A percentile compares a stretch with the other conserved stretches of the same genome.
Conservation (phyloP, 23 tunicate genomes). For the Aplidium turbinatum region DNA sequence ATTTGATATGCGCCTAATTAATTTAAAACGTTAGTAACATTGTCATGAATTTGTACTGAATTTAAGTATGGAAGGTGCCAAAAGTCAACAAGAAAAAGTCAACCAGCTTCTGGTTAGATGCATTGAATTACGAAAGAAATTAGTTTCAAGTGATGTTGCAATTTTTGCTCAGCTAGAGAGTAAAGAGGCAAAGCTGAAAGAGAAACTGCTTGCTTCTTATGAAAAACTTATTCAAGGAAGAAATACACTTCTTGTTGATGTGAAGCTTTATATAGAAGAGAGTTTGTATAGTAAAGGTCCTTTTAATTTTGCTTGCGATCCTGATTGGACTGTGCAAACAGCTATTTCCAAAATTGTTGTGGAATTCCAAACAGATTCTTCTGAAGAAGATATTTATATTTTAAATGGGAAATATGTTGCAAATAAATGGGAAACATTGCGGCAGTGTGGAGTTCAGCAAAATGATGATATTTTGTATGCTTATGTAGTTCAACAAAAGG, state of each 20-base stretch:
- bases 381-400: slow-evolving; percentile 18
- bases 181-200: neutral
- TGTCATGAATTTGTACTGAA: no score
- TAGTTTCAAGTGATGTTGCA: neutral
- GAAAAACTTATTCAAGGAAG: neutral
- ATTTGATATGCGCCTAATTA: no score
- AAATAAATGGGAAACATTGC: slow-evolving; percentile 51
- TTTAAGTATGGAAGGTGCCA: no score
- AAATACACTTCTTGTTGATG: neutral
- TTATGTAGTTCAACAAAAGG: slow-evolving; percentile 22
- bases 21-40: no score
- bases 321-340: slow-evolving; percentile 66
- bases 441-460: slow-evolving; percentile 52
- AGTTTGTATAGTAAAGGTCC: slow-evolving; percentile 42
- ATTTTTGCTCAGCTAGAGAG: neutral
- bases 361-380: slow-evolving; percentile 1
- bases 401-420: slow-evolving; percentile 44
- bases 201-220: neutral
- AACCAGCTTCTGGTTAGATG: slow-evolving; percentile 21
- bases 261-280: slow-evolving; percentile 56
- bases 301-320: slow-evolving; percentile 39
- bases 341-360: slow-evolving; percentile 31
- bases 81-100: no score
- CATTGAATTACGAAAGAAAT: slow-evolving; percentile 34
- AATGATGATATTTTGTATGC: slow-evolving; percentile 60